Conservation (phyloP, 1,140 invertebrate genomes). For the Gonatopus flavifemur region DNA sequence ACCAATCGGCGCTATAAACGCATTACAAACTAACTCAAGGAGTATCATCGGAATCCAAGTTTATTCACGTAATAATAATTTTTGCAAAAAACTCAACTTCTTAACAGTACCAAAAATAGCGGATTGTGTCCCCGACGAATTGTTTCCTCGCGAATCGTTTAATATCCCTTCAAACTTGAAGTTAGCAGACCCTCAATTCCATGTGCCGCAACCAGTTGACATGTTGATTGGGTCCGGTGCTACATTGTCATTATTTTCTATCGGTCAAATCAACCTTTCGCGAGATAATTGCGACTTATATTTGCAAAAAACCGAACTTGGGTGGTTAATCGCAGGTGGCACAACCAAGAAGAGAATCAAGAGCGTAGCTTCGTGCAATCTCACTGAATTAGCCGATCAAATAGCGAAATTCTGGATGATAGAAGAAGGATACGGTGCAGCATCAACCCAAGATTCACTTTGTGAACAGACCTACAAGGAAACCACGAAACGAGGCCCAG, state of each 20-base stretch:
- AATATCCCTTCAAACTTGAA: neutral
- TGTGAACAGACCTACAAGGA: neutral
- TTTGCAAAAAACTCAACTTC: neutral
- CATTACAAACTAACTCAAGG: neutral
- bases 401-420: neutral
- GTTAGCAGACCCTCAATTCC: conserved; percentile 9
- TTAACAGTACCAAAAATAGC: neutral
- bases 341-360: too few relatives aligned
- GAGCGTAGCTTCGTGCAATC: neutral
- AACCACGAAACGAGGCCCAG: neutral
- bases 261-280: conserved; percentile 2
- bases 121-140: neutral
- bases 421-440: neutral
- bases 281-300: neutral
- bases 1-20: conserved; percentile 14
- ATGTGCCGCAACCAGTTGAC: neutral
- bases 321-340: neutral
- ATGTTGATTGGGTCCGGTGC: neutral
- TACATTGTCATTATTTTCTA: neutral
- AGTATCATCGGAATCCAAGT: neutral
- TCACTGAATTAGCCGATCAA: neutral
- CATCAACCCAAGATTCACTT: too few relatives aligned
- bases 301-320: conserved; percentile 4
- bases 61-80: neutral
- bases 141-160: neutral